Evolutionary conservation across 2,888 invertebrate genomes (phyloP).

Genomic region (Lepetodrilus schrolli): DNA sequence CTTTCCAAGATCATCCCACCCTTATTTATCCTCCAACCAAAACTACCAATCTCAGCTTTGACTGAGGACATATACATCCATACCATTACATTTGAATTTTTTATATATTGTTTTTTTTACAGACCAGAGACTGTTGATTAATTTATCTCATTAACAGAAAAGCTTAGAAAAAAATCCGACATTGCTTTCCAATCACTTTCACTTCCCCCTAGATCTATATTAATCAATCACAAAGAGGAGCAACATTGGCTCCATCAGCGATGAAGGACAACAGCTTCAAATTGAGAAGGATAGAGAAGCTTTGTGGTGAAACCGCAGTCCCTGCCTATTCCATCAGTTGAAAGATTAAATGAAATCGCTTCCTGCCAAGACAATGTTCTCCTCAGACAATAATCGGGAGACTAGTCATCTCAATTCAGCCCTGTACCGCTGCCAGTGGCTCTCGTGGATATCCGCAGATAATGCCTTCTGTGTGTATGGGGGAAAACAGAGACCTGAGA

Average conservation of each 20-base stretch:
- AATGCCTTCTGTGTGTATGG: not conserved
- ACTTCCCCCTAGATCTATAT: no score
- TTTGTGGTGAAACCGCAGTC: not conserved
- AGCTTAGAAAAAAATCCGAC: no score
- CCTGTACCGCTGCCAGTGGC: not conserved
- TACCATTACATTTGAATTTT: no score
- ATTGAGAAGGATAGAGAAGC: constrained; percentile 25
- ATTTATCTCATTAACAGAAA: no score
- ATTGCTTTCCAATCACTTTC: no score
- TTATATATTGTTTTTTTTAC: no score
- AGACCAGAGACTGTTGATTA: no score
- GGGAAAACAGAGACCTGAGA: not conserved
- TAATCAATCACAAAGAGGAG: no score
- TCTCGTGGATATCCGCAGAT: not conserved
- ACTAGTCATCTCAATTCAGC: not conserved
- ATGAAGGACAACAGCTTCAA: not conserved
- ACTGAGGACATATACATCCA: no score
- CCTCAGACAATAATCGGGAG: not conserved
- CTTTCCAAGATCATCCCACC: no score
- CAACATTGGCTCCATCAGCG: not conserved
- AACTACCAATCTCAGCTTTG: no score
- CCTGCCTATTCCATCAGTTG: not conserved
- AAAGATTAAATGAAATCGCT: constrained; percentile 6
- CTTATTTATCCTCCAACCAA: no score
- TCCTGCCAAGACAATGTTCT: not conserved